These are phyloP conservation scores for Torymus tubicola DNA, from an alignment of 2,888 invertebrate genomes.

Conservation along the genomic window DNA sequence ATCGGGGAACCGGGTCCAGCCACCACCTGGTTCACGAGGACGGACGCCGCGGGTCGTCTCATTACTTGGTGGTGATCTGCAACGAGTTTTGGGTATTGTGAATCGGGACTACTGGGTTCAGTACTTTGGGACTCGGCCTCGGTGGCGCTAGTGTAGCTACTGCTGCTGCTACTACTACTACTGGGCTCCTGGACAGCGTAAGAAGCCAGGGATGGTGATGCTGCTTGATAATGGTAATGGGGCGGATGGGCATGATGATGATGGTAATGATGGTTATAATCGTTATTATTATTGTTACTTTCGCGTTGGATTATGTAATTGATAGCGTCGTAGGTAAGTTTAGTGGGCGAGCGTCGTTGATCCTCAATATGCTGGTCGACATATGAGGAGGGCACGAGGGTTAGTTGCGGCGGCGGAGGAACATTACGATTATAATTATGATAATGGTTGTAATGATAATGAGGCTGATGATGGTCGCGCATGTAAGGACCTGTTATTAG, in stretches of 20 bases:
- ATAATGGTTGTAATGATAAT: constrained; percentile 48
- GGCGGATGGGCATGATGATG: constrained; percentile 42
- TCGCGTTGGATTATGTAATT: constrained; percentile 44
- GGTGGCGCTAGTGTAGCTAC: not conserved
- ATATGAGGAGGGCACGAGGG: constrained; percentile 52
- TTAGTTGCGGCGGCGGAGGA: constrained; percentile 58
- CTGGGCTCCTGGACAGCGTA: constrained; percentile 40
- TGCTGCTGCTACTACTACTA: not conserved
- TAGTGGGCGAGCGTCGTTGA: constrained; percentile 46
- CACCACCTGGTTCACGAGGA: constrained; percentile 59
- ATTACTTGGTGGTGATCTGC: constrained; percentile 68
- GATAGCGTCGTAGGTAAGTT: constrained; percentile 38
- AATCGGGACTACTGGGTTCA: constrained; percentile 62
- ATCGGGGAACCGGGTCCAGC: constrained; percentile 52
- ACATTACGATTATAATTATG: constrained; percentile 53
- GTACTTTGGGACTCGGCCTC: constrained; percentile 24
- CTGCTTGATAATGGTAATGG: constrained; percentile 48
- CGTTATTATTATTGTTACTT: constrained; percentile 30
- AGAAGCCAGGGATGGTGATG: constrained; percentile 14
- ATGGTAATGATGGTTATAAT: constrained; percentile 52
- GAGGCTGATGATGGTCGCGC: constrained; percentile 40
- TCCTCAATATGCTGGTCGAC: constrained; percentile 35
- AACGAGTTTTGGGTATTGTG: constrained; percentile 73
- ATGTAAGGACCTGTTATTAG: constrained; percentile 55
- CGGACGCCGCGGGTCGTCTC: constrained; percentile 34